Percentiles rank a stretch among this genome's conserved stretches.
Evolutionary conservation across 2,888 invertebrate genomes (phyloP).

Genomic region (Teleogryllus oceanicus): DNA sequence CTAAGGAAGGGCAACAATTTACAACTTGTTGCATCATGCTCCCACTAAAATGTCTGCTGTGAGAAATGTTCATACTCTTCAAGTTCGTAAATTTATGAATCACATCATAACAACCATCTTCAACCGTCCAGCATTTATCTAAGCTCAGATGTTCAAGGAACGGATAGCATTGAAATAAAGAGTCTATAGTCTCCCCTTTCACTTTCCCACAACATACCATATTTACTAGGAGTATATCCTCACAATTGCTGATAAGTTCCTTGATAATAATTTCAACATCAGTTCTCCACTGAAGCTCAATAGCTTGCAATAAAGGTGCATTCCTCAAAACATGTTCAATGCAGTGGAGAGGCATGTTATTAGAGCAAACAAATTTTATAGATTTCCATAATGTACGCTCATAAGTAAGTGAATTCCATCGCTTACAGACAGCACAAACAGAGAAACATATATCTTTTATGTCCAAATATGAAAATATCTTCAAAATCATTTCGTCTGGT

Average conservation of each 20-base stretch:
- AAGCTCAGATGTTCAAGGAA: conserved; percentile 26
- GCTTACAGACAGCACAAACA: conserved; percentile 24
- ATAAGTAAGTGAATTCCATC: conserved; percentile 22
- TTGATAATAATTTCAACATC: background rate
- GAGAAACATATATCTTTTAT: conserved; percentile 24
- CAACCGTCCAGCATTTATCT: conserved; percentile 27
- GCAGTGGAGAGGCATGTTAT: conserved; percentile 19
- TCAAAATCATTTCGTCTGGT: conserved; percentile 26
- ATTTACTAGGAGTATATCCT: background rate
- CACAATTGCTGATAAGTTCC: background rate
- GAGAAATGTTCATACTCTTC: conserved; percentile 23
- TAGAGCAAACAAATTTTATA: conserved; percentile 11
- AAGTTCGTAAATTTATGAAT: conserved; percentile 23
- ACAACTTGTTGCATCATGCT: background rate
- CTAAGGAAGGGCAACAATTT: conserved; percentile 23
- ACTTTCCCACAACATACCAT: background rate
- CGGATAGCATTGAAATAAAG: conserved; percentile 25
- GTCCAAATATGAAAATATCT: conserved; percentile 24
- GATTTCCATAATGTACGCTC: conserved; percentile 23
- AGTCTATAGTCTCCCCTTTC: background rate
- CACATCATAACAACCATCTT: conserved; percentile 19
- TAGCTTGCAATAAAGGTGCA: conserved; percentile 1
- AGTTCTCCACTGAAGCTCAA: background rate
- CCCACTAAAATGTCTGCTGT: conserved; percentile 21
- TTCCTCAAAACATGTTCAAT: background rate